Evolutionary conservation across 1,140 invertebrate species (phyloP), one percentile per base, ranked within the genome.

Genomic region (Drosophila bocki): DNA sequence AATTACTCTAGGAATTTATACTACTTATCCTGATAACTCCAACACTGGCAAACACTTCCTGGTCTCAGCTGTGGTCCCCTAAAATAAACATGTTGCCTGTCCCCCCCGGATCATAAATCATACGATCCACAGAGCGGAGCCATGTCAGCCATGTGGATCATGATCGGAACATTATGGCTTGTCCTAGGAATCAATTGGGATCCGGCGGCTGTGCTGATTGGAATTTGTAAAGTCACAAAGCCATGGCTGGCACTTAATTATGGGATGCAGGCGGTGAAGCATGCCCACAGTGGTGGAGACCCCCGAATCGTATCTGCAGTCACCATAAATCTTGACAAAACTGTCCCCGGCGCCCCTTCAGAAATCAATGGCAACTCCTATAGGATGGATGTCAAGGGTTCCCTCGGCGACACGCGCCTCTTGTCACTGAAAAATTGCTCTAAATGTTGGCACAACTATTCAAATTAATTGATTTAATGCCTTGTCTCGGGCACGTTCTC

Each of bases 391-490:
- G 72, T 81, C 65, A 78, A 78, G 58, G 74, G 68, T 78, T 67
- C 47, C 41, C 6, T 1, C 19, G 9, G 29, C 7, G 68, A 72
- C 68, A 69, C 51, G 67, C 67, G 61, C 53, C 58, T 57, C 42
- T 61, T 65, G 84, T 80, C 84, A 80, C 71, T 83, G 84, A 87
- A 88, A 84, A 88, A 88, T 87, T 80, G 74, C 65, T 57, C 42
- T 60, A 84, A 86, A 88, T 87, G 84, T 87, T 88, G 81, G 86
- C 72, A 84, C 77, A 88, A 87, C 84, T 84, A 87, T 87, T 84
- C 81, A 90, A 90, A 90, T 90, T 90, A 90, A 90, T 90, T 90
- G 83, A 87, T 87, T 83, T 88, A 87, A 80, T 80, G 80, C 76
- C 68, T 47, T 33, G 69, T 39, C 61, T 65, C 47, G 63, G 44